Percentiles rank a stretch among this genome's conserved stretches.
Conservation (phyloP, 2,113 vertebrate genomes). For the Pollachius pollachius region DNA sequence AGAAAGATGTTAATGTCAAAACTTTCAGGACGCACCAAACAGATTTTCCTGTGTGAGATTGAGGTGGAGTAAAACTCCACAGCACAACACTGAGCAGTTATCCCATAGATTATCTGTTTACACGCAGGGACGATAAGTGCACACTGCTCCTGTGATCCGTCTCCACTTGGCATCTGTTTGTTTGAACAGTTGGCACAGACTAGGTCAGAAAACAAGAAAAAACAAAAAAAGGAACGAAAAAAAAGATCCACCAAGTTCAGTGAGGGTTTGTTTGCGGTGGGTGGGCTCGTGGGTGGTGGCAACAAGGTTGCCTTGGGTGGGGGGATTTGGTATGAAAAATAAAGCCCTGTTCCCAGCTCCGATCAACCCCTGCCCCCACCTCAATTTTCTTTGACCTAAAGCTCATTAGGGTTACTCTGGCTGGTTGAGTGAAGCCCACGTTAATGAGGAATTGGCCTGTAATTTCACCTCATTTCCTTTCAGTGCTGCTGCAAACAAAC, state of each 20-base stretch:
- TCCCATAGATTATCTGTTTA: constrained; percentile 41
- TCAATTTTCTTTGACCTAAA: constrained; percentile 21
- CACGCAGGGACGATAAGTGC: constrained; percentile 9
- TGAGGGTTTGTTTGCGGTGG: constrained; percentile 36
- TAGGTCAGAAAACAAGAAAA: constrained; percentile 32
- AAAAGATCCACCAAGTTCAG: constrained; percentile 40
- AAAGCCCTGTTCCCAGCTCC: constrained; percentile 24
- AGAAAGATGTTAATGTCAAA: constrained; percentile 35
- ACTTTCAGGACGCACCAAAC: constrained; percentile 30
- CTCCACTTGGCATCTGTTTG: constrained; percentile 11
- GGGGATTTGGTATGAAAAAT: constrained; percentile 34
- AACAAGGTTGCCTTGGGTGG: neutral
- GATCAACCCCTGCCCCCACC: neutral
- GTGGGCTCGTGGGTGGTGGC: constrained; percentile 5
- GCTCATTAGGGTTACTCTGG: constrained; percentile 64
- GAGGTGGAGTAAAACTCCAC: constrained; percentile 26
- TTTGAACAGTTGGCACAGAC: constrained; percentile 29
- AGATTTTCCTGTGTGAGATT: constrained; percentile 21
- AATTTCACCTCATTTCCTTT: constrained; percentile 64
- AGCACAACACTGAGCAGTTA: constrained; percentile 20
- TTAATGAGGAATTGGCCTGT: constrained; percentile 62
- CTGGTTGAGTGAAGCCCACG: constrained; percentile 56
- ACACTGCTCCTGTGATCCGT: constrained; percentile 15
- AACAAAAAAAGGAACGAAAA: constrained; percentile 10
- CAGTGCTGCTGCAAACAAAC: constrained; percentile 53